Conservation (phyloP, 2,797 vertebrate genomes). For the Euthynnus affinis region DNA sequence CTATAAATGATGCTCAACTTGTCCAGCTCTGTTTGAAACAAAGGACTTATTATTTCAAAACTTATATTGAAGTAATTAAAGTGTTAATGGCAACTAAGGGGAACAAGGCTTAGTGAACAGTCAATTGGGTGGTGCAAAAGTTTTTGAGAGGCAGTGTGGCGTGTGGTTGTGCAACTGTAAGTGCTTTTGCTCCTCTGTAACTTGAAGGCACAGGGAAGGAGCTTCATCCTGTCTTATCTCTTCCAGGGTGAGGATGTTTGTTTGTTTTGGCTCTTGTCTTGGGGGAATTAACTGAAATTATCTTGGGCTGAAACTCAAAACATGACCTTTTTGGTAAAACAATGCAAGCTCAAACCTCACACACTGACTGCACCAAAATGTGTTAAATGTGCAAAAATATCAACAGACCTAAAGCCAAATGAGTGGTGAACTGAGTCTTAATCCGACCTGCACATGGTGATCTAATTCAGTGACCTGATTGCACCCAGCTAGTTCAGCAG, state of each 20-base stretch:
- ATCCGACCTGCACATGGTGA: conserved; percentile 49
- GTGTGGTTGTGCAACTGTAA: conserved; percentile 12
- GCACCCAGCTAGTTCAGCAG: conserved; percentile 30
- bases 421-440: conserved; percentile 43
- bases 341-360: conserved; percentile 19
- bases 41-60: too few relatives aligned
- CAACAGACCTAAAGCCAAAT: conserved; percentile 28
- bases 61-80: too few relatives aligned
- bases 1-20: too few relatives aligned
- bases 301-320: conserved; percentile 7
- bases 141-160: not conserved
- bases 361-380: not conserved
- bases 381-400: not conserved
- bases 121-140: not conserved
- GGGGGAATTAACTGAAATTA: conserved; percentile 19
- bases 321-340: conserved; percentile 36
- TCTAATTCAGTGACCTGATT: conserved; percentile 62
- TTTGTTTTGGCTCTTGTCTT: conserved; percentile 38
- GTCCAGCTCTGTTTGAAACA: too few relatives aligned
- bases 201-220: conserved; percentile 10
- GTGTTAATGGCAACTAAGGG: not conserved
- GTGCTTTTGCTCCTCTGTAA: conserved; percentile 5
- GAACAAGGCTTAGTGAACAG: not conserved
- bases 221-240: conserved; percentile 40
- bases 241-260: conserved; percentile 21